phyloP scores from a whole-genome alignment of 2,113 vertebrate species.

The Perca fluviatilis region DNA sequence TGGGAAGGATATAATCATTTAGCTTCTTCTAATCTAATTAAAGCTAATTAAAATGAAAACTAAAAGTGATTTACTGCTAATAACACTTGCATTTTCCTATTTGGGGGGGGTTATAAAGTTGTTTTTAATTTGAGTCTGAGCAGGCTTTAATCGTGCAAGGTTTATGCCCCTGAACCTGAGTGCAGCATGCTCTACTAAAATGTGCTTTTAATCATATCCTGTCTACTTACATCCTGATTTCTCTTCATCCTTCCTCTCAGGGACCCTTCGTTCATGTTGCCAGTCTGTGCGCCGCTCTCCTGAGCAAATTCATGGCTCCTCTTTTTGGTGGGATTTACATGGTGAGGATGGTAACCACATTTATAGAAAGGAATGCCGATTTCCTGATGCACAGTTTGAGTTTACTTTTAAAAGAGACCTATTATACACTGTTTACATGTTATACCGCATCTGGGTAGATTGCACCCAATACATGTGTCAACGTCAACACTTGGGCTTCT shows the following conservation, averaged over 20 bases:
- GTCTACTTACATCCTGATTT: slow-evolving; percentile 25
- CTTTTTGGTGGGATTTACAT: slow-evolving; percentile 95
- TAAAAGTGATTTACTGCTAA: slow-evolving; percentile 33
- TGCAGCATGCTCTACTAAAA: slow-evolving; percentile 15
- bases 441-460: too few species aligned
- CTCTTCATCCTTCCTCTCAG: slow-evolving; percentile 60
- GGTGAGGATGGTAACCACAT: slow-evolving; percentile 80
- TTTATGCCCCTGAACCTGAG: slow-evolving; percentile 28
- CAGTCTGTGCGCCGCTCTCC: slow-evolving; percentile 93
- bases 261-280: slow-evolving; percentile 93
- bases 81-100: slow-evolving; percentile 19
- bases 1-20: slow-evolving; percentile 8
- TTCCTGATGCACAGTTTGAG: not conserved
- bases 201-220: slow-evolving; percentile 23
- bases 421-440: too few species aligned
- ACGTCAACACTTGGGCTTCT: too few species aligned
- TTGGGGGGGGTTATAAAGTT: slow-evolving; percentile 25
- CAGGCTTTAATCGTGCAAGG: slow-evolving; percentile 21
- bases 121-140: slow-evolving; percentile 37
- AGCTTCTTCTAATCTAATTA: slow-evolving; percentile 32
- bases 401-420: not conserved
- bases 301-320: slow-evolving; percentile 96
- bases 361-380: not conserved
- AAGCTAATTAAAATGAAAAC: slow-evolving; percentile 31
- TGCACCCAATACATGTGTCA: too few species aligned